A percentile compares a stretch with the other conserved stretches of the same genome.
Conservation (phyloP, 2,113 vertebrate genomes). For the Bagarius yarrelli region DNA sequence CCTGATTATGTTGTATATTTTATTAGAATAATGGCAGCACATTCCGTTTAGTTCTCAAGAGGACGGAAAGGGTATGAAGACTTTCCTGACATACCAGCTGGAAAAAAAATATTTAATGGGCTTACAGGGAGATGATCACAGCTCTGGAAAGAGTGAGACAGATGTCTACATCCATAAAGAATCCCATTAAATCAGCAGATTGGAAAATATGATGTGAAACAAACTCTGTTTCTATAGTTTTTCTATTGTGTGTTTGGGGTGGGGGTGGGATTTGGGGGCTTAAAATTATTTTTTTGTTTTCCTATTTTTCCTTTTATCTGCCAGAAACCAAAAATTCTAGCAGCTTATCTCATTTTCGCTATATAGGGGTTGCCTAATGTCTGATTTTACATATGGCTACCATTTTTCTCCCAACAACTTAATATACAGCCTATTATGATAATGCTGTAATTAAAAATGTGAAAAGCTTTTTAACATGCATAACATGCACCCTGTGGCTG, state of each 20-base stretch:
- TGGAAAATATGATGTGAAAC: slow-evolving; percentile 24
- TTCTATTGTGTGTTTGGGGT: background rate
- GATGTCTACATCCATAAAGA: slow-evolving; percentile 8
- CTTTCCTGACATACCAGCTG: slow-evolving; percentile 50
- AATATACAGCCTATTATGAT: no score
- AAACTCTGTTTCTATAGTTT: background rate
- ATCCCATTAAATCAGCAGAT: background rate
- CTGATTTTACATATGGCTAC: no score
- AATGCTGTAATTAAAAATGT: no score
- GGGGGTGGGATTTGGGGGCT: background rate
- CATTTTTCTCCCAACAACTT: no score
- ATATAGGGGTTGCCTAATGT: no score
- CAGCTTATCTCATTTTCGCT: no score
- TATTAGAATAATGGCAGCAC: slow-evolving; percentile 46
- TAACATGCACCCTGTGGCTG: no score
- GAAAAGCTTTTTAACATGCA: no score
- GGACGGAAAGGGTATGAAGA: slow-evolving; percentile 62
- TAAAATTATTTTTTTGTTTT: background rate
- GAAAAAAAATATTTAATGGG: slow-evolving; percentile 18
- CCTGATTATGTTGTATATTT: slow-evolving; percentile 44
- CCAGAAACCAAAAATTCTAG: background rate
- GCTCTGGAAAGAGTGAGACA: slow-evolving; percentile 27
- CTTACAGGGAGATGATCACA: slow-evolving; percentile 10
- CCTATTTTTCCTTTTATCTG: background rate
- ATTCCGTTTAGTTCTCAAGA: slow-evolving; percentile 62